Percentiles rank a stretch among this genome's conserved stretches.
Conservation (phyloP, 2,797 vertebrate genomes). For the Pristis pectinata region DNA sequence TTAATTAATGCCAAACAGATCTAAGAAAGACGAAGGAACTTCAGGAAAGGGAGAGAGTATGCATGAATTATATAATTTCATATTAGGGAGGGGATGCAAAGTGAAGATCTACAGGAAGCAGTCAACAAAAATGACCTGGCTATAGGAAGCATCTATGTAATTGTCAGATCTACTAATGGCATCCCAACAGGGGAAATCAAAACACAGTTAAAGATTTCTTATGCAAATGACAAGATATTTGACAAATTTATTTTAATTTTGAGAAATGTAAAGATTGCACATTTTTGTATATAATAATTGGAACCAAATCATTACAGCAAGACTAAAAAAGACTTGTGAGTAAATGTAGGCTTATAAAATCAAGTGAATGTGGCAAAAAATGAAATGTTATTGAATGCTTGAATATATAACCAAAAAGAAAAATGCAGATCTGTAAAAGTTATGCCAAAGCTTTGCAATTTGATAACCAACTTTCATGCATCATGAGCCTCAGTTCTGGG, state of each 20-base stretch:
- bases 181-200: background rate
- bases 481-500: background rate
- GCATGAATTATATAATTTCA: no score
- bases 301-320: background rate
- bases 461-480: background rate
- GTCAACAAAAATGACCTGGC: background rate
- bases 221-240: background rate
- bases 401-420: background rate
- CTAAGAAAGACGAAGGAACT: background rate
- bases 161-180: background rate
- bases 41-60: background rate
- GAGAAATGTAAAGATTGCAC: background rate
- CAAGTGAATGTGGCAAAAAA: background rate
- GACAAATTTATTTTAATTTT: background rate
- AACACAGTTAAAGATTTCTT: background rate
- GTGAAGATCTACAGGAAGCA: background rate
- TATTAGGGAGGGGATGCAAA: background rate
- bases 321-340: background rate
- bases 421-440: background rate
- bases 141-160: background rate
- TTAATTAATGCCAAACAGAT: background rate
- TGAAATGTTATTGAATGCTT: background rate
- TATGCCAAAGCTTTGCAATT: background rate
- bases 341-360: background rate
- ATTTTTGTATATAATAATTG: background rate